Conservation (phyloP, 2,797 vertebrate species). For the Salmo trutta region DNA sequence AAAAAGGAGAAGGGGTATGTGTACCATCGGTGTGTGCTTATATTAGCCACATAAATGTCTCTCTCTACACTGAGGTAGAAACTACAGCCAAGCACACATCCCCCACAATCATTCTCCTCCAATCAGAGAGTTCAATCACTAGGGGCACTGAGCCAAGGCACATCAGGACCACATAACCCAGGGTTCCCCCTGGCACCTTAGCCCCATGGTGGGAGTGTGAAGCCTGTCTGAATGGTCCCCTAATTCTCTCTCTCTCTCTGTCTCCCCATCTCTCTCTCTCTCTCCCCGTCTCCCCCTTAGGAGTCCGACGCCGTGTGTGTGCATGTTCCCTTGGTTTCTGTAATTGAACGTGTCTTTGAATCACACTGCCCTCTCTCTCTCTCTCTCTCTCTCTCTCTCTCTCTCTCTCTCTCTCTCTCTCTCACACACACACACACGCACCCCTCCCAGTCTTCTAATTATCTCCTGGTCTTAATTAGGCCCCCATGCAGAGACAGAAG, state of each 20-base stretch:
- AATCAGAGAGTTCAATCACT: conserved; percentile 64
- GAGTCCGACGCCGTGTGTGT: conserved; percentile 35
- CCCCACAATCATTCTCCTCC: conserved; percentile 30
- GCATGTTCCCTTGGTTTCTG: conserved; percentile 42
- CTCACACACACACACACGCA: not conserved
- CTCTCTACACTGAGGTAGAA: conserved; percentile 43
- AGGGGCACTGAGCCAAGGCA: conserved; percentile 45
- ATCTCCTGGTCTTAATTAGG: conserved; percentile 75
- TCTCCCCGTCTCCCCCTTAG: not conserved
- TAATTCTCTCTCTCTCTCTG: conserved; percentile 44
- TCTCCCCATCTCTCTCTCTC: conserved; percentile 4
- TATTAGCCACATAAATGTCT: not conserved
- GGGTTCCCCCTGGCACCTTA: conserved; percentile 63
- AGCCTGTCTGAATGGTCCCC: conserved; percentile 59
- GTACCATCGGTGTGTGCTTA: not conserved
- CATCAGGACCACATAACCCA: conserved; percentile 70
- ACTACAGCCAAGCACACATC: conserved; percentile 5
- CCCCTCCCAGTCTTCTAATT: conserved; percentile 60
- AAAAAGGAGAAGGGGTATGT: not conserved
- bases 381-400: conserved; percentile 6
- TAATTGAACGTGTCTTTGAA: conserved; percentile 65
- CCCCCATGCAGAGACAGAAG: conserved; percentile 47
- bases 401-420: conserved; percentile 8
- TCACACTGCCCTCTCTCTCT: conserved; percentile 6
- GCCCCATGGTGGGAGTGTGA: conserved; percentile 54